Base-by-base conservation (phyloP, 2,888 invertebrate genomes). In the Epistrophella euchroma region DNA sequence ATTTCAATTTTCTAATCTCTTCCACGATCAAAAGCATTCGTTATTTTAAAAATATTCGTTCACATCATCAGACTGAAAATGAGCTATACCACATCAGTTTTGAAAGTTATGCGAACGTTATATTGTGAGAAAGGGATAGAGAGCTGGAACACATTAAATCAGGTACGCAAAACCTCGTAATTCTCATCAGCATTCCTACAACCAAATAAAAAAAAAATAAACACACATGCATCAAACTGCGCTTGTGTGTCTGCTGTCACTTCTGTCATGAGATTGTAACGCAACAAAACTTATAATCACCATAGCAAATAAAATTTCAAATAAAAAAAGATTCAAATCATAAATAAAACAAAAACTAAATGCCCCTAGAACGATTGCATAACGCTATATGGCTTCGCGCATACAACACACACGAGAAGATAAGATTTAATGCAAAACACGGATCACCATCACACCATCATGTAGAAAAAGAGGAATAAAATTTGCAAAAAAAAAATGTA, bases 231-330 rank as follows among this genome's bases (percentile, higher is more conserved):
- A 58, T 13, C 37, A 10, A 13, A 37, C 22, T 60, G 37, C 22
- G 37, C 37, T 37, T 13, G n/a, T 62, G 25, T 43, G 35, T 19
- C 28, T 62, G 50, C 52, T 45, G 66, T 72, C 47, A 76, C 70
- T 64, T 81, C 85, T 86, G 81, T 77, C 74, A 73, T 64, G 74
- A 58, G 22, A 73, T 22, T 77, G 71, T 73, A 86, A 82, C 77
- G 82, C 82, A 82, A 74, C 82, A 64, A 82, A 77, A 77, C 78
- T 74, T 74, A 82, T 82, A 78, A 82, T 78, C 86, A 78, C 32
- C 50, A 32, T 32, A 77, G 32, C 73, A 73, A 78, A 55, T 25
- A 64, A 32, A 73, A 77, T 37, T 40, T 13, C 28, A 35, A 72
- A 28, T 37, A 35, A 72, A 40, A 77, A 56, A 62, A 62, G 68